phyloP scores from a whole-genome alignment of 1,140 invertebrate species.

The Vollenhovia emeryi region DNA sequence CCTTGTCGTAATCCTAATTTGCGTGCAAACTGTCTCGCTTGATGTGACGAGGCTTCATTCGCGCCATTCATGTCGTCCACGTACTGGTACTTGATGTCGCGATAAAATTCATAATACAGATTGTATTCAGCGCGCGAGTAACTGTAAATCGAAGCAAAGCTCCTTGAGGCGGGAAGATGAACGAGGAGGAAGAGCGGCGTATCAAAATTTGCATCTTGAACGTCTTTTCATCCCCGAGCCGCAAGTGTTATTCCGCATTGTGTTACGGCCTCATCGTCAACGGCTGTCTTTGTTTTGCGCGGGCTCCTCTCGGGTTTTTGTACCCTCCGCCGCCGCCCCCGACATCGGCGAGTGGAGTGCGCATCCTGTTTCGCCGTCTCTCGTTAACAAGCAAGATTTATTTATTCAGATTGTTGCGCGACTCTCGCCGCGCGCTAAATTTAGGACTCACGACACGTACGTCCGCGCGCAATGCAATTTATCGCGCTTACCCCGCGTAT shows the following conservation, averaged over 20 bases:
- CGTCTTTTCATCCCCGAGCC: conserved; percentile 15
- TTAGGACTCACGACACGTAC: not conserved
- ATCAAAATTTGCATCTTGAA: conserved; percentile 34
- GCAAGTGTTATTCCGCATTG: conserved; percentile 11
- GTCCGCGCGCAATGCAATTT: not conserved
- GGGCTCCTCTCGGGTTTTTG: conserved; percentile 9
- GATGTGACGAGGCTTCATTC: conserved; percentile 2
- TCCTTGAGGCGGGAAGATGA: not conserved
- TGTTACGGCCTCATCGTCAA: conserved; percentile 17
- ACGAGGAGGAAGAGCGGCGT: not conserved
- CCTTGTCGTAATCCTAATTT: conserved; percentile 2
- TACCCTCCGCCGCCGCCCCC: not conserved
- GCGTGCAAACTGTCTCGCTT: conserved; percentile 17
- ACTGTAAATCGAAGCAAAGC: conserved; percentile 18
- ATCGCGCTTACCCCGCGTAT: not conserved
- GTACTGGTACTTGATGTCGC: not conserved
- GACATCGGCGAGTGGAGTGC: not conserved
- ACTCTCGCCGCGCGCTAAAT: not conserved
- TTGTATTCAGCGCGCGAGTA: conserved; percentile 26
- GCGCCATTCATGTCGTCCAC: not conserved
- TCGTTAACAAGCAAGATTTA: conserved; percentile 40
- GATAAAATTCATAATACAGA: conserved; percentile 22
- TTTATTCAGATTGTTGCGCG: conserved; percentile 35
- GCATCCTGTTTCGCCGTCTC: conserved; percentile 5
- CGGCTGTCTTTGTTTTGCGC: conserved; percentile 20